phyloP scores from a whole-genome alignment of 2,797 vertebrate species.

The Lates japonicus region DNA sequence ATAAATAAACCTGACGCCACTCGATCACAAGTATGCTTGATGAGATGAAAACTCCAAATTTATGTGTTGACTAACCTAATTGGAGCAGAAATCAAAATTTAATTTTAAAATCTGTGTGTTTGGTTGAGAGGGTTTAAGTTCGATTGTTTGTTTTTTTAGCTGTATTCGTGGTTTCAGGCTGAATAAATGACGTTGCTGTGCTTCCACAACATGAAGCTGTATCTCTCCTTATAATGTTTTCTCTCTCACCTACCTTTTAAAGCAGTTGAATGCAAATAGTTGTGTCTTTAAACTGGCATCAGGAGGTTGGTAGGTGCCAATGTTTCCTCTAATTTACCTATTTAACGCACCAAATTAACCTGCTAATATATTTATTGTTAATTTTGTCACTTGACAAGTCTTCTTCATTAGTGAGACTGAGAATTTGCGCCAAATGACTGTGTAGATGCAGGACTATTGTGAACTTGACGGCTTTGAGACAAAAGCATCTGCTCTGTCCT shows the following conservation, averaged over 20 bases:
- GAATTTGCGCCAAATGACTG: background rate
- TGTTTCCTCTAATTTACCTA: background rate
- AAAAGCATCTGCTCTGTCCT: constrained; percentile 60
- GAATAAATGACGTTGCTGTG: too few relatives aligned
- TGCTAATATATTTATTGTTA: background rate
- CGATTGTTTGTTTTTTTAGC: background rate
- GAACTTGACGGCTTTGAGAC: constrained; percentile 26
- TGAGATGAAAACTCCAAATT: too few relatives aligned
- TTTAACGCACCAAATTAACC: background rate
- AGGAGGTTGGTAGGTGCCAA: background rate
- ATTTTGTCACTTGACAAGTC: background rate
- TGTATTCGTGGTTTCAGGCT: background rate
- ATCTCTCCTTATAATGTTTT: background rate
- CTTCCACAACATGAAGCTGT: background rate
- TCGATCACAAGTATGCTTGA: background rate
- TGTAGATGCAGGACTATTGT: background rate
- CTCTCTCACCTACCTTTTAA: background rate
- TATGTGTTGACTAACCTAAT: background rate
- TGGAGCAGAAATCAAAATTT: too few relatives aligned
- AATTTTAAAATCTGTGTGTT: background rate
- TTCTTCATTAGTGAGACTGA: background rate
- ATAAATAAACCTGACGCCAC: background rate
- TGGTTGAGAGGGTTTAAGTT: background rate
- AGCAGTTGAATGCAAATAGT: too few relatives aligned
- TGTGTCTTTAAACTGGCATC: background rate